These are phyloP conservation scores for Callospermophilus lateralis DNA, from an alignment of 2,113 vertebrate species.

Conservation along the genomic window DNA sequence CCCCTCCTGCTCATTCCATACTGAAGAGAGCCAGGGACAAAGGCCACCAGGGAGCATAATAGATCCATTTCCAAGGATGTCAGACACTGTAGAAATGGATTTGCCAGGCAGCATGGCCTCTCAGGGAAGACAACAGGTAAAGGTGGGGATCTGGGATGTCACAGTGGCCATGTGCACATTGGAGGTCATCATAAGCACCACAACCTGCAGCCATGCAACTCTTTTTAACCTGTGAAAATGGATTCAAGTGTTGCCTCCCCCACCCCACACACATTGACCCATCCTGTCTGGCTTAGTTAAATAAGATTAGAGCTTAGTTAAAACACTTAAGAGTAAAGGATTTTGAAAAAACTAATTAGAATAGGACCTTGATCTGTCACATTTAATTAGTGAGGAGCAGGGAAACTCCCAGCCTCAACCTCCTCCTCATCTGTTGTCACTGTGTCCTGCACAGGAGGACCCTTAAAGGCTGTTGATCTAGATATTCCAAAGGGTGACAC, in stretches of 20 bases:
- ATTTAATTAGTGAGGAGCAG: not conserved
- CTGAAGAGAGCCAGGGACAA: not conserved
- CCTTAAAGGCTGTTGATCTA: not conserved
- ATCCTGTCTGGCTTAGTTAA: not conserved
- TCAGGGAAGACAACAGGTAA: not conserved
- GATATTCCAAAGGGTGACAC: not conserved
- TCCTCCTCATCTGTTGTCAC: not conserved
- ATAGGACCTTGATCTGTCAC: not conserved
- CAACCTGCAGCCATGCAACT: not conserved
- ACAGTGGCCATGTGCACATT: not conserved
- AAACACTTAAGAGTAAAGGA: not conserved
- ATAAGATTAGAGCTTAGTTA: not conserved
- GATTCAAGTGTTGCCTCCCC: too few relatives aligned
- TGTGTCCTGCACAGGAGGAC: not conserved
- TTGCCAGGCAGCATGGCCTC: not conserved
- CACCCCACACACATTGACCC: not conserved
- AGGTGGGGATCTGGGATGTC: not conserved
- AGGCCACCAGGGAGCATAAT: not conserved
- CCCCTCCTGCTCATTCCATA: not conserved
- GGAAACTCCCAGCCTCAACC: not conserved
- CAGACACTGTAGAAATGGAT: not conserved
- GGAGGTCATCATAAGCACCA: not conserved
- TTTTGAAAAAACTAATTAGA: constrained; percentile 15
- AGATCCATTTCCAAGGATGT: not conserved
- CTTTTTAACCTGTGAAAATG: not conserved